Evolutionary conservation across 2,797 vertebrate genomes (phyloP).

Genomic region (Sphenopsis melanotis): DNA sequence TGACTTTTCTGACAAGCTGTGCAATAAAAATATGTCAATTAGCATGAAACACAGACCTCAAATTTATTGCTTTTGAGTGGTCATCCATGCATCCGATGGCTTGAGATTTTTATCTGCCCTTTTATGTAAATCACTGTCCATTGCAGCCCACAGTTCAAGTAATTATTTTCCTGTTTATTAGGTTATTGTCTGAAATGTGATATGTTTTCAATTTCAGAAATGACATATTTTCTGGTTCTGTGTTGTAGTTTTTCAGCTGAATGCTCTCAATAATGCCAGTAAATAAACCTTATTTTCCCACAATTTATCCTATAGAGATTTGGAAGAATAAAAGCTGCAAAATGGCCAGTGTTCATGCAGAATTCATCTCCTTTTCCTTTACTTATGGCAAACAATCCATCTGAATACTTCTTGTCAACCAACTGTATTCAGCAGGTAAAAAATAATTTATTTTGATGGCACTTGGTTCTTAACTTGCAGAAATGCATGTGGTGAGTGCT

Average conservation of each 20-base stretch:
- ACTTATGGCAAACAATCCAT: not conserved
- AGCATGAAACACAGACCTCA: not conserved
- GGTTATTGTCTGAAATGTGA: not conserved
- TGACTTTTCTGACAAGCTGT: not conserved
- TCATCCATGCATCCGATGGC: not conserved
- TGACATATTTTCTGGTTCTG: not conserved
- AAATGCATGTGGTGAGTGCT: not conserved
- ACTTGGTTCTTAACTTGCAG: not conserved
- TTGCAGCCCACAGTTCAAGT: not conserved
- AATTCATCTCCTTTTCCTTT: not conserved
- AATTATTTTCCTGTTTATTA: not conserved
- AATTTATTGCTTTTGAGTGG: not conserved
- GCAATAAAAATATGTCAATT: not conserved
- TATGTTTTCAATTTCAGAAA: not conserved
- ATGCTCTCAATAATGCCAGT: not conserved
- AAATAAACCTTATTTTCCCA: not conserved
- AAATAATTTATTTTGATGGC: not conserved
- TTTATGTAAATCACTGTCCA: not conserved
- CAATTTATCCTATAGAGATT: not conserved
- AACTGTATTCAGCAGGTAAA: not conserved
- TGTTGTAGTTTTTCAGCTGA: not conserved
- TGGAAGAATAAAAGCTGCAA: not conserved
- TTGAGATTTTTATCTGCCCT: not conserved
- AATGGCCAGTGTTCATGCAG: not conserved
- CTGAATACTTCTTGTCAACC: not conserved